Conservation (phyloP, 2,113 vertebrate species). For the Ranitomeya imitator region DNA sequence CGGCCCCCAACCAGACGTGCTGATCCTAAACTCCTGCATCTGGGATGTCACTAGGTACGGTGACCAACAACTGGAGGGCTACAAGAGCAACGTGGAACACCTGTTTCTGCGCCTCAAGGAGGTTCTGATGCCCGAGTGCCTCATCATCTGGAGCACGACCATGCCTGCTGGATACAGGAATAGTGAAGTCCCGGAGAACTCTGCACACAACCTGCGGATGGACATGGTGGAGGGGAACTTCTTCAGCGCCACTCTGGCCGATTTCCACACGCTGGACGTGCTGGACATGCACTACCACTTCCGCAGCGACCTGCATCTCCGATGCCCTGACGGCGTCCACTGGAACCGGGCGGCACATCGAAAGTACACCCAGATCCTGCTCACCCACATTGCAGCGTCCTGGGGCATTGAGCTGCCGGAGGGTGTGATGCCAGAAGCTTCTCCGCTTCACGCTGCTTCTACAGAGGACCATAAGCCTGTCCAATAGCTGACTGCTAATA, state of each 20-base stretch:
- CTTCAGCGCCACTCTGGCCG: slow-evolving; percentile 65
- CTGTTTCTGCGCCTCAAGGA: slow-evolving; percentile 73
- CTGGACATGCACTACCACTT: slow-evolving; percentile 85
- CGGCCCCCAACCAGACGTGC: too few species aligned
- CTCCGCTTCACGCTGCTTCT: too few species aligned
- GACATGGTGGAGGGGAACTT: too few species aligned
- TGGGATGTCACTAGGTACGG: slow-evolving; percentile 87
- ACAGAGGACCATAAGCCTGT: too few species aligned
- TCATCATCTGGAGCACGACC: slow-evolving; percentile 84
- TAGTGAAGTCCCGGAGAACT: slow-evolving; percentile 48
- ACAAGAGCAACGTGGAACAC: slow-evolving; percentile 71
- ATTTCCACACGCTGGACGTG: slow-evolving; percentile 75
- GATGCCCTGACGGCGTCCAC: slow-evolving; percentile 77
- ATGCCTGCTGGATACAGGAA: slow-evolving; percentile 75
- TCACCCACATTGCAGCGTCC: slow-evolving; percentile 63
- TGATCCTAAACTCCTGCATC: slow-evolving; percentile 84
- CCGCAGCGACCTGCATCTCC: slow-evolving; percentile 73
- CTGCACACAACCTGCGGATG: slow-evolving; percentile 65
- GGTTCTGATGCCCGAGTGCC: slow-evolving; percentile 71
- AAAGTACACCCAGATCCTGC: slow-evolving; percentile 71
- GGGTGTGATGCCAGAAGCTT: too few species aligned
- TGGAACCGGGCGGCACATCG: slow-evolving; percentile 83
- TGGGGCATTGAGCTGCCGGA: slow-evolving; percentile 75
- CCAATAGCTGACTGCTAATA: background rate
- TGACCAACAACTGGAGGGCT: slow-evolving; percentile 65